Conservation (phyloP, 2,888 invertebrate genomes). For the Masnerella sp. region DNA sequence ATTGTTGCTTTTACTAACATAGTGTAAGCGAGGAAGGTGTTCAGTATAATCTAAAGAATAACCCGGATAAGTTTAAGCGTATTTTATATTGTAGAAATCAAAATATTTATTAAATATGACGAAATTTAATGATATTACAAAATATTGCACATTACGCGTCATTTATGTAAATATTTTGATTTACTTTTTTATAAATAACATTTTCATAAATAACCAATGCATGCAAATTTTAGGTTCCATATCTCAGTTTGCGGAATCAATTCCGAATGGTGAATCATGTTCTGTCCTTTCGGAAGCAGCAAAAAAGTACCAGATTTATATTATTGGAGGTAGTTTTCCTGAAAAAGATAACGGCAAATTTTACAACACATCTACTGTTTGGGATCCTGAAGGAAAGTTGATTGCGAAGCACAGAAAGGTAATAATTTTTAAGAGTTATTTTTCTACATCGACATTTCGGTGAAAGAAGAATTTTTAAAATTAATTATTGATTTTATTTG, state of each 20-base stretch:
- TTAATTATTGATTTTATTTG: not conserved
- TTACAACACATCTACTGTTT: conserved; percentile 94
- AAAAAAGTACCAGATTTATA: conserved; percentile 85
- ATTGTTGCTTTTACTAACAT: too few relatives aligned
- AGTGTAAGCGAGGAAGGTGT: too few relatives aligned
- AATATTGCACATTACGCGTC: too few relatives aligned
- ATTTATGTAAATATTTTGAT: too few relatives aligned
- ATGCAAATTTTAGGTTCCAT: conserved; percentile 82
- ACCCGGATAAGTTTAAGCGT: too few relatives aligned
- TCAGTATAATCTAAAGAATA: too few relatives aligned
- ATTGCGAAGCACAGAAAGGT: conserved; percentile 92
- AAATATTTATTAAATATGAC: too few relatives aligned
- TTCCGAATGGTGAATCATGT: conserved; percentile 89
- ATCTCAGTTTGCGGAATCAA: conserved; percentile 89
- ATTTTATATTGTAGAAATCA: too few relatives aligned
- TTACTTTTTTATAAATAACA: too few relatives aligned
- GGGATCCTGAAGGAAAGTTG: conserved; percentile 87
- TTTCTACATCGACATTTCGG: not conserved
- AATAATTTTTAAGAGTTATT: conserved; percentile 45
- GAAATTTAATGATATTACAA: too few relatives aligned
- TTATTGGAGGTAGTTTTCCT: conserved; percentile 95
- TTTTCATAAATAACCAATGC: too few relatives aligned
- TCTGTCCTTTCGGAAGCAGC: conserved; percentile 86
- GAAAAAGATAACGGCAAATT: conserved; percentile 84
- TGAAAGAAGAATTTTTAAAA: not conserved